Conservation (phyloP, 2,797 vertebrate genomes). For the Ctenopoma kingsleyae region DNA sequence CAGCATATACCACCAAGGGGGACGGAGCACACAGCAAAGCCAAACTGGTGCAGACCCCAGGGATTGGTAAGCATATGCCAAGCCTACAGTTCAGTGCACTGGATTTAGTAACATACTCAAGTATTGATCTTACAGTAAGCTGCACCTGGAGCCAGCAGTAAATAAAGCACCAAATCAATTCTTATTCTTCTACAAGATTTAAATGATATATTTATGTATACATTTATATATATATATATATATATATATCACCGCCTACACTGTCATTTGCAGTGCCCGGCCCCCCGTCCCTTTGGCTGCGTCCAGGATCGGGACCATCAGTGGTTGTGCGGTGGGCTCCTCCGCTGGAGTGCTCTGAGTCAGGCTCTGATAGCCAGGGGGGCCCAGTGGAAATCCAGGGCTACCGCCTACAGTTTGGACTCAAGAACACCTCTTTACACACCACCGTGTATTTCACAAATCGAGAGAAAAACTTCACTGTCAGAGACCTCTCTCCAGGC, state of each 20-base stretch:
- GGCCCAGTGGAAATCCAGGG: conserved; percentile 85
- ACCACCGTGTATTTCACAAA: conserved; percentile 86
- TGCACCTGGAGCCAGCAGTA: conserved; percentile 44
- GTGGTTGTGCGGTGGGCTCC: conserved; percentile 90
- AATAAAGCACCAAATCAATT: conserved; percentile 69
- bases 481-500: conserved; percentile 86
- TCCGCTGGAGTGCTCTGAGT: conserved; percentile 65
- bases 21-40: conserved; percentile 94
- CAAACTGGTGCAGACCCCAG: conserved; percentile 89
- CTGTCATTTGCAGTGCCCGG: conserved; percentile 87
- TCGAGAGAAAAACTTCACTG: conserved; percentile 84
- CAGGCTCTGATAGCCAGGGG: conserved; percentile 56
- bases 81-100: conserved; percentile 49
- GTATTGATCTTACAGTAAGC: conserved; percentile 63
- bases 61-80: conserved; percentile 86
- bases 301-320: conserved; percentile 85
- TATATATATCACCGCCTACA: conserved; percentile 1
- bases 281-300: conserved; percentile 89
- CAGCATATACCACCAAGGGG: conserved; percentile 86
- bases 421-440: conserved; percentile 83
- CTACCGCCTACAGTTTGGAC: conserved; percentile 92
- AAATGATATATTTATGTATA: conserved; percentile 42
- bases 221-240: neutral
- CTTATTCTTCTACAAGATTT: conserved; percentile 59
- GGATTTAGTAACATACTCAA: conserved; percentile 63